A percentile compares a stretch with the other conserved stretches of the same genome.
Evolutionary conservation across 2,888 invertebrate species (phyloP).

Genomic region (Caenorhabditis auriculariae): DNA sequence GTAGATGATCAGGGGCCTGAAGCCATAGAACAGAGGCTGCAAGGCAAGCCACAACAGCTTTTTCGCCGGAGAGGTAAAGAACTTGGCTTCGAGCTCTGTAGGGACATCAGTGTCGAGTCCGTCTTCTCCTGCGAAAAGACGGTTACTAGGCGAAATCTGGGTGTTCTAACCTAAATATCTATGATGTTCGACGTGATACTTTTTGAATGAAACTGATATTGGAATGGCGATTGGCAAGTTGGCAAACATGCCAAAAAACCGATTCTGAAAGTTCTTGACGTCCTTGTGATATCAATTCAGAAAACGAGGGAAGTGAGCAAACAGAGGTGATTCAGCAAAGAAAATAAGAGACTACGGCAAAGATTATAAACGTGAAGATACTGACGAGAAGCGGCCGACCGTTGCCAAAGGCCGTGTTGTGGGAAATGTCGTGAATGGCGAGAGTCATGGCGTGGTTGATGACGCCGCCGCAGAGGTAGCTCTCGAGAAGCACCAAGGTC

Average conservation of each 20-base stretch:
- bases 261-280: too few relatives aligned
- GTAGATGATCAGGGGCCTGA: conserved; percentile 76
- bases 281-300: not conserved
- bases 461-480: conserved; percentile 92
- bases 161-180: conserved; percentile 67
- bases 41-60: conserved; percentile 88
- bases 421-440: conserved; percentile 95
- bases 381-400: conserved; percentile 33
- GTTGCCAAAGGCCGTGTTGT: conserved; percentile 94
- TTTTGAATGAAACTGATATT: conserved; percentile 90
- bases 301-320: not conserved
- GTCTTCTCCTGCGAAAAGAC: conserved; percentile 71
- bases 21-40: conserved; percentile 91
- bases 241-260: conserved; percentile 90
- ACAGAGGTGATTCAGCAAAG: too few relatives aligned
- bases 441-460: conserved; percentile 91
- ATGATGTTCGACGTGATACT: conserved; percentile 92
- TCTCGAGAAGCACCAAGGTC: conserved; percentile 76
- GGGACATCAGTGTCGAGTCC: conserved; percentile 92
- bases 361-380: not conserved
- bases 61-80: conserved; percentile 86
- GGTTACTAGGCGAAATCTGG: not conserved
- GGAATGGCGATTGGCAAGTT: conserved; percentile 94
- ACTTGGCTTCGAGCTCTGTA: conserved; percentile 83
- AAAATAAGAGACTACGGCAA: too few relatives aligned